Evolutionary conservation across 2,797 vertebrate species (phyloP), one percentile per base, ranked within the genome.

Genomic region (Betta splendens): DNA sequence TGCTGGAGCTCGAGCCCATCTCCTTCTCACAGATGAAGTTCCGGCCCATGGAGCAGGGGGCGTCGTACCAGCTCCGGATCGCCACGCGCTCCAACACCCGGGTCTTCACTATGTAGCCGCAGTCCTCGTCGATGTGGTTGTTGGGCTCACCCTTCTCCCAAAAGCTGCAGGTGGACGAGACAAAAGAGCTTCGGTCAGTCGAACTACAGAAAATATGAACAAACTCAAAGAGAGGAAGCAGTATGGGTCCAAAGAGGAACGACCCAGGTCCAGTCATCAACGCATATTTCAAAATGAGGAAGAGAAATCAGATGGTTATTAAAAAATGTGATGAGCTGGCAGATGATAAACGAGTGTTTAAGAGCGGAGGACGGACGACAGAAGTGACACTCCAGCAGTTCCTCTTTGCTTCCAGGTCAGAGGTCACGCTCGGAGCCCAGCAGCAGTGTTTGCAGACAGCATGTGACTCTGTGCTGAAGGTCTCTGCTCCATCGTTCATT

Each of bases 91-190:
- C 58, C 62, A 86, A 0, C 28, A 87, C 81, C 0, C 0, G 0
- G 0, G 91, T 91, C 46, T 92, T 91, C 22, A 92, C 75, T 0
- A 91, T 91, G 84, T 90, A 91, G 35, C 85, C 88, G 2, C 91
- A 92, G 75, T 92, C 91, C 73, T 91, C 91, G 5, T 92, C 0
- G 2, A 82, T 85, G 78, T 91, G 89, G 68, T 92, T 92, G 74
- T 92, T 92, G 22, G 91, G 91, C 46, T 92, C 91, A 0, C 89
- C 88, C 0, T 22, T 81, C 54, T 89, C 90, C 91, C 90, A 92
- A 46, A 91, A 92, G 7, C 91, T 92, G 39, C 6, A 46, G 37
- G 2, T 0, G 11, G 10, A 8, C 21, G 23, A 55, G 6, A 23
- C 1, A n/a, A 36, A 44, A 17, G 12, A 21, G n/a, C 5, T 12